Percentiles rank a stretch among this genome's conserved stretches.
Conservation (phyloP, 92 coral and sea anemone species). For the Actinernus sp. region DNA sequence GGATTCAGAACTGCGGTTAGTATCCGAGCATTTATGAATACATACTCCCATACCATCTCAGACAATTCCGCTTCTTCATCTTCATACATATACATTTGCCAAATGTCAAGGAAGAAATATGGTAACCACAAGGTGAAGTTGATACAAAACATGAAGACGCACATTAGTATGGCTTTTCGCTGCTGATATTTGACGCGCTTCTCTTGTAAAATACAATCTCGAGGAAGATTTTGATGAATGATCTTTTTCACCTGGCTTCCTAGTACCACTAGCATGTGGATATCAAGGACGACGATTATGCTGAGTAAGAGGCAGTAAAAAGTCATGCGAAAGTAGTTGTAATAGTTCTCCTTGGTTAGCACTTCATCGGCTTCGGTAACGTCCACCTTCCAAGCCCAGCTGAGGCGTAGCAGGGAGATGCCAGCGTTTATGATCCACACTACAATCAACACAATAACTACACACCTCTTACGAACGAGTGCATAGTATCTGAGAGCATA, state of each 20-base stretch:
- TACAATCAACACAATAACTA: neutral
- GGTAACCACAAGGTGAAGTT: conserved; percentile 39
- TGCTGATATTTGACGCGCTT: conserved; percentile 27
- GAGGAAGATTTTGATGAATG: conserved; percentile 31
- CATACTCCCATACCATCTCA: conserved; percentile 13
- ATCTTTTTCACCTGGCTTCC: conserved; percentile 27
- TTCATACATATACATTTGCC: conserved; percentile 18
- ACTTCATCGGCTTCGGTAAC: conserved; percentile 16
- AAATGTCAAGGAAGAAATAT: conserved; percentile 30
- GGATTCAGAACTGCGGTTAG: conserved; percentile 40
- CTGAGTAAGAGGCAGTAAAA: conserved; percentile 20
- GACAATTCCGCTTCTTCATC: neutral
- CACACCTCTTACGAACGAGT: conserved; percentile 30
- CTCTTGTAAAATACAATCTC: conserved; percentile 26
- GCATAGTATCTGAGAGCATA: conserved; percentile 36
- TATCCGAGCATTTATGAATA: conserved; percentile 16
- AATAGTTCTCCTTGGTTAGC: conserved; percentile 2
- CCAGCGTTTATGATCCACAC: conserved; percentile 14
- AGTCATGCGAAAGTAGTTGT: conserved; percentile 16
- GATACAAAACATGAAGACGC: conserved; percentile 22
- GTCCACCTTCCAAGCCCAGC: conserved; percentile 17
- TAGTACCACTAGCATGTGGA: conserved; percentile 29
- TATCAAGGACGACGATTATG: conserved; percentile 14
- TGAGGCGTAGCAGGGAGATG: conserved; percentile 24
- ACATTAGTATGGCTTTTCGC: conserved; percentile 41